Base-by-base conservation (phyloP, 1,140 invertebrate genomes). In the Aphidius ervi region DNA sequence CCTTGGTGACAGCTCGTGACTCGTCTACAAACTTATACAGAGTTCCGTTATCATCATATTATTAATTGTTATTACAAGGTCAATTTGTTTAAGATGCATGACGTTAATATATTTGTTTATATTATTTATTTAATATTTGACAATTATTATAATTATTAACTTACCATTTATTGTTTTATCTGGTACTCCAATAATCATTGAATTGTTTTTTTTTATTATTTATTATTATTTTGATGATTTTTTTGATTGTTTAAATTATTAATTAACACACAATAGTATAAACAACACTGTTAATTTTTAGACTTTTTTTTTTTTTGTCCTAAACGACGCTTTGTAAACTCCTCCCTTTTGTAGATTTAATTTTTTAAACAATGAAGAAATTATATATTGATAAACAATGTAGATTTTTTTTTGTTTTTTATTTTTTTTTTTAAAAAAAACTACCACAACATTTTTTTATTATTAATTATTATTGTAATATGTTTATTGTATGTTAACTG, bases 401-500 rank as follows among this genome's bases (percentile, higher is more conserved):
- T 61, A 64, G 65, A 57, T 63, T 55, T 56, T 64, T 69, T 64
- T 68, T 66, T 65, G 67, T 71, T 70, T 65, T 69, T 68, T 63
- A 72, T 69, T 71, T 52, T 7, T 4, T 39, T 7, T 66, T 70
- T 66, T 70, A 65, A 71, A 72, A 72, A 63, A 73, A 71, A 68
- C 68, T 65, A 66, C 23, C 70, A 62, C 69, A 65, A 66, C 61
- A 67, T 62, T 64, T 65, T 69, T 69, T 70, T 67, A 69, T 64
- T 68, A 65, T 56, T 68, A 68, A 68, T 49, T 65, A 65, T 62
- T 41, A 65, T 58, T 70, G 66, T 69, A 67, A 65, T 67, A 56
- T 67, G 56, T 31, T 62, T 58, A 47, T 64, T 59, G 59, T 63
- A 72, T 65, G 69, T 73, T 74, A 68, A 74, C 73, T 61, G 59